Conservation (phyloP, 2,113 vertebrate genomes). For the Tiliqua scincoides region DNA sequence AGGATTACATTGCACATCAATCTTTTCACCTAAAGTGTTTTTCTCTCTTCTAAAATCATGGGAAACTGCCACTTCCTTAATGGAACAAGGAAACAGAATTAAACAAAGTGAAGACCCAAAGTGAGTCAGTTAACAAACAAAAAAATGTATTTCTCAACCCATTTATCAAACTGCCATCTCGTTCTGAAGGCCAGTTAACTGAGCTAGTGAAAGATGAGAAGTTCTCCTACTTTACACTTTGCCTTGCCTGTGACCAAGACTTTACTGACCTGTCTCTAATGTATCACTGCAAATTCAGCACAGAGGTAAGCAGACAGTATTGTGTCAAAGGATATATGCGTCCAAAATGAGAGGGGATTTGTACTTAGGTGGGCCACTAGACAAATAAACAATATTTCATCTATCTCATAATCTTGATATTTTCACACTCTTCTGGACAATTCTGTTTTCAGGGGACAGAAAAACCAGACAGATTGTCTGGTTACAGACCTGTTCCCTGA, state of each 20-base stretch:
- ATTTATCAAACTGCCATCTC: slow-evolving; percentile 59
- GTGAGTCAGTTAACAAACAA: slow-evolving; percentile 22
- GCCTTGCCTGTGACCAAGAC: neutral
- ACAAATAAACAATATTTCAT: neutral
- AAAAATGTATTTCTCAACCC: slow-evolving; percentile 28
- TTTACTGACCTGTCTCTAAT: neutral
- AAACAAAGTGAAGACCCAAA: slow-evolving; percentile 34
- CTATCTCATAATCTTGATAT: neutral
- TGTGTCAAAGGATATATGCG: neutral
- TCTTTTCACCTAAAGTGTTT: slow-evolving; percentile 7
- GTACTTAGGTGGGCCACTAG: neutral
- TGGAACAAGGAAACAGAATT: slow-evolving; percentile 20
- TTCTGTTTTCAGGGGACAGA: neutral
- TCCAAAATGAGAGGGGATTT: neutral
- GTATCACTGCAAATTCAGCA: neutral
- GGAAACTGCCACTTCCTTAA: slow-evolving; percentile 28
- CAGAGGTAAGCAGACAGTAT: neutral
- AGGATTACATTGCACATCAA: neutral
- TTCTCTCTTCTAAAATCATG: slow-evolving; percentile 42
- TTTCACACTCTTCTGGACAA: neutral
- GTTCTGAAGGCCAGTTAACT: neutral
- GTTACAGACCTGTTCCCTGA: neutral
- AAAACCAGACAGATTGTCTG: too few species aligned
- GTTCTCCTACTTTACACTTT: neutral
- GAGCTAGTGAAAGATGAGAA: neutral